A percentile compares a stretch with the other conserved stretches of the same genome.
Conservation (phyloP, 2,888 invertebrate species). For the Plebejus anna region DNA sequence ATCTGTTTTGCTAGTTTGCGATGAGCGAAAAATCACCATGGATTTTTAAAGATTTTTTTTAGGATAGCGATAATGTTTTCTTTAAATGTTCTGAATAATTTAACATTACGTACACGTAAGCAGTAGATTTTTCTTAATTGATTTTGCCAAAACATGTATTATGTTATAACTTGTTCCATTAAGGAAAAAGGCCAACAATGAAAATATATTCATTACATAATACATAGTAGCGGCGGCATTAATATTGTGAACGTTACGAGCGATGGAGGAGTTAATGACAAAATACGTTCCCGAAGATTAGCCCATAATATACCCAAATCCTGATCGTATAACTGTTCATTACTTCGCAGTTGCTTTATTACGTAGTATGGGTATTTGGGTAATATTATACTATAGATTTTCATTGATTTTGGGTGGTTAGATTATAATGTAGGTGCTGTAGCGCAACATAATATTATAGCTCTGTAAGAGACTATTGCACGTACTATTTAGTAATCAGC, state of each 20-base stretch:
- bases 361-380: not conserved
- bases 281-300: conserved; percentile 1
- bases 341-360: not conserved
- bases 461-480: too few relatives aligned
- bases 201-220: not conserved
- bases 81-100: too few relatives aligned
- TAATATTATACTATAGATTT: too few relatives aligned
- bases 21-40: too few relatives aligned
- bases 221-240: not conserved
- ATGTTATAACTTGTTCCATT: not conserved
- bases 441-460: too few relatives aligned
- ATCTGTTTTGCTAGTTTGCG: too few relatives aligned
- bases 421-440: too few relatives aligned
- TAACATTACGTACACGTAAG: too few relatives aligned
- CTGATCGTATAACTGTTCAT: conserved; percentile 15
- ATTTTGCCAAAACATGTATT: not conserved
- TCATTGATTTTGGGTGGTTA: too few relatives aligned
- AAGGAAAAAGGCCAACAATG: not conserved
- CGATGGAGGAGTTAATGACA: conserved; percentile 6
- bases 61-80: too few relatives aligned
- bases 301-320: conserved; percentile 22
- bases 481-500: too few relatives aligned
- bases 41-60: too few relatives aligned
- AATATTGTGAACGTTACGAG: conserved; percentile 11
- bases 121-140: not conserved